Evolutionary conservation across 2,113 vertebrate species (phyloP).

Genomic region (Pituophis catenifer): DNA sequence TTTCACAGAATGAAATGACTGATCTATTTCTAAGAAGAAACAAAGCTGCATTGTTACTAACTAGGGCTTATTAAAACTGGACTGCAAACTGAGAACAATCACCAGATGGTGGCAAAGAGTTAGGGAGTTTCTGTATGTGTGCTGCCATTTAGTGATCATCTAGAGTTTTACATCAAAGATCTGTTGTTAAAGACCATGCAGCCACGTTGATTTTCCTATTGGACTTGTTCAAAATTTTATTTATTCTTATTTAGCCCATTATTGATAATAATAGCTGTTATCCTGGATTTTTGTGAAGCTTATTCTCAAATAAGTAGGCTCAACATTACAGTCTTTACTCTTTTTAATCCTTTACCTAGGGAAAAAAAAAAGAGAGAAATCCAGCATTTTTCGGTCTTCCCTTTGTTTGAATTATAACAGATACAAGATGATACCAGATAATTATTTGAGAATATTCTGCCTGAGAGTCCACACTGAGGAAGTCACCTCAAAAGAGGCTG

Average conservation of each 20-base stretch:
- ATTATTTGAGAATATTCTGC: not conserved
- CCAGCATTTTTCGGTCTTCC: rapidly evolving
- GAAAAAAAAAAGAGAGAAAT: not conserved
- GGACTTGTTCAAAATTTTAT: not conserved
- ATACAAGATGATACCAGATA: not conserved
- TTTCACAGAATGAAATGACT: not conserved
- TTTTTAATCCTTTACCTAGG: not conserved
- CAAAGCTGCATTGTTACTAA: not conserved
- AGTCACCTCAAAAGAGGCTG: not conserved
- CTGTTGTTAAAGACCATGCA: not conserved
- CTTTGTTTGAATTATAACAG: not conserved
- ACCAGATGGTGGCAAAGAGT: not conserved
- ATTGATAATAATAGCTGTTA: not conserved
- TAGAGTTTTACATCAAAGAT: not conserved
- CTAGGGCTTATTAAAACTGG: not conserved
- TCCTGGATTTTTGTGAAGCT: not conserved
- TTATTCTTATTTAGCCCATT: not conserved
- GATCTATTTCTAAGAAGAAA: not conserved
- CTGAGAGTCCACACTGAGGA: not conserved
- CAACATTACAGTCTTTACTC: rapidly evolving
- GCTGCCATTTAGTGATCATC: not conserved
- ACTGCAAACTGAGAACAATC: not conserved
- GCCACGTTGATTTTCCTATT: not conserved
- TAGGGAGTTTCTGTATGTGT: not conserved
- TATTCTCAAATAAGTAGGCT: not conserved